These are phyloP conservation scores for Rhinichthys osculus DNA, from an alignment of 2,797 vertebrate species.

Conservation along the genomic window DNA sequence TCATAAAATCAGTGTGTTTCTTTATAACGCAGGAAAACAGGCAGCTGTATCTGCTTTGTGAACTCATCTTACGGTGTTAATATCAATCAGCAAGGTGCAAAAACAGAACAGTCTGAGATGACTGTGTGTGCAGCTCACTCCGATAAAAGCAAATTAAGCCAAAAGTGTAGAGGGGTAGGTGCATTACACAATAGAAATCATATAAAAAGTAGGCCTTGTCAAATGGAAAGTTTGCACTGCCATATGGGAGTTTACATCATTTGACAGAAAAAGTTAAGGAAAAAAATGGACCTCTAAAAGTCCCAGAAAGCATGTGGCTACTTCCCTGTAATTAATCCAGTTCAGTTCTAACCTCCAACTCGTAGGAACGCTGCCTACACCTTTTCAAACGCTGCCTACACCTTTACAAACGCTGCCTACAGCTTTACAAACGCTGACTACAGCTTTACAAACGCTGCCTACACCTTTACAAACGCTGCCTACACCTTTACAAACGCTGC, in stretches of 20 bases:
- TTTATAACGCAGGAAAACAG: slow-evolving; percentile 33
- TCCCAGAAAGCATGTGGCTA: slow-evolving; percentile 9
- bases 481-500: background rate
- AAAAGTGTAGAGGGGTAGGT: slow-evolving; percentile 13
- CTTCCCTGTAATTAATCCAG: background rate
- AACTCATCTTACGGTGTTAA: slow-evolving; percentile 60
- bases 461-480: background rate
- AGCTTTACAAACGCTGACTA: background rate
- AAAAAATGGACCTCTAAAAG: slow-evolving; percentile 5
- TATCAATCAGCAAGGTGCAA: slow-evolving; percentile 62
- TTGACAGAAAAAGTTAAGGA: background rate
- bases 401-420: background rate
- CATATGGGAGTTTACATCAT: slow-evolving; percentile 24
- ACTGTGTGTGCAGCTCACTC: background rate
- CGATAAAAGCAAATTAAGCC: background rate
- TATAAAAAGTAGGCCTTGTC: slow-evolving; percentile 19
- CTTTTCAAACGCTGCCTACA: background rate
- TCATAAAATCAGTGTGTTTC: background rate
- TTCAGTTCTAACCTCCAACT: background rate
- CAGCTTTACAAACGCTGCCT: background rate
- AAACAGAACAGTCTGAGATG: slow-evolving; percentile 38
- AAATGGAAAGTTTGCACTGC: slow-evolving; percentile 44
- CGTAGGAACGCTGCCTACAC: background rate
- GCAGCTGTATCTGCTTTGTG: slow-evolving; percentile 67
- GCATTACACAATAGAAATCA: background rate